Evolutionary conservation across 2,888 invertebrate species (phyloP), one percentile per base, ranked within the genome.

Genomic region (Ophion costatus): DNA sequence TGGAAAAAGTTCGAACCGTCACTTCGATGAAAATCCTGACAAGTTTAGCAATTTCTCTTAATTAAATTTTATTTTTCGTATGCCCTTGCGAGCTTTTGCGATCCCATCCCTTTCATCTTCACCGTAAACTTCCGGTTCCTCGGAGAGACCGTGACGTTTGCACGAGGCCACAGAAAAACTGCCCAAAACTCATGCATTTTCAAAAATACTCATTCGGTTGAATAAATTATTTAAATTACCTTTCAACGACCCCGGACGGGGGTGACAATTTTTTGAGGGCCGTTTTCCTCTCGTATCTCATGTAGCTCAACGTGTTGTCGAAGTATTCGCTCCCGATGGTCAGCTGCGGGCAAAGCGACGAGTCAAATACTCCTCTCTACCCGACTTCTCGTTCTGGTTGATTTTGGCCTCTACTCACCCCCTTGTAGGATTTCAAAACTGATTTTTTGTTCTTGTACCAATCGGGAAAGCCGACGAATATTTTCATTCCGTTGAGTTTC

Each of bases 381-480:
- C 6, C 20, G 24, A 29, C 29, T 24, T 33, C 17, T 5, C 5
- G 10, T 29, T 9, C 42, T 20, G 45, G 67, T 57, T 5, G 24
- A 64, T n/a, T 63, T 10, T 75, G 14, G 3, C 0, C 22, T 29
- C 10, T 85, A 90, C 93, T 90, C 91, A 95, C 95, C 86, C 93
- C 94, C 82, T 92, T 91, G 88, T 95, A 95, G 88, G 94, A 94
- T 7, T 93, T 91, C 85, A 95, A 94, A 57, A 96, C 90, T 76
- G 94, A 92, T 17, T 92, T 91, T 42, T 93, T 91, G 88, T 95
- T 94, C 42, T 94, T 91, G 80, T 95, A 94, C 92, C 95, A 95
- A 80, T 95, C 95, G 3, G 95, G 95, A 89, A 95, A 95, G 1
- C 95, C 95, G 80, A 96, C 94, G 78, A 94, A 93, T 70, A 94